Evolutionary conservation across 2,888 invertebrate genomes (phyloP).

Genomic region (Drosophila planitibia): DNA sequence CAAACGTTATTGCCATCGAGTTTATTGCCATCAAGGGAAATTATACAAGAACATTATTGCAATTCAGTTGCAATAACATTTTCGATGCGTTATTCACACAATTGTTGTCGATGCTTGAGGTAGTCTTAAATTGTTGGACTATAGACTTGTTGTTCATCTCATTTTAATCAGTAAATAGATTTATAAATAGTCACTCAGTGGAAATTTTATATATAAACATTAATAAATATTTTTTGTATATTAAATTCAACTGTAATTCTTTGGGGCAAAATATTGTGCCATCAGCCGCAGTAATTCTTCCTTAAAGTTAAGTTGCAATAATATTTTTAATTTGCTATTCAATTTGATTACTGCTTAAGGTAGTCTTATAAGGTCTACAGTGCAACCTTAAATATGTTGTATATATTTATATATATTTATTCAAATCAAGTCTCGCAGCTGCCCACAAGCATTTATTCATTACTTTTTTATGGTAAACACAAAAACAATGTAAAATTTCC

Average conservation of each 20-base stretch:
- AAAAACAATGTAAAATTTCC: neutral
- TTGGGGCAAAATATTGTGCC: neutral
- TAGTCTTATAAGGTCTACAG: neutral
- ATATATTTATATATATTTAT: neutral
- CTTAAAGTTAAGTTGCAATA: neutral
- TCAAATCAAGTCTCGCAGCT: neutral
- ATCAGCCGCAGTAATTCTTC: neutral
- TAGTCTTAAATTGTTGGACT: neutral
- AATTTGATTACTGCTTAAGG: neutral
- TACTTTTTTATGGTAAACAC: neutral
- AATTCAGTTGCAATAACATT: neutral
- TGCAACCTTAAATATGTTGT: neutral
- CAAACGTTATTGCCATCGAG: neutral
- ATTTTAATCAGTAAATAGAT: conserved; percentile 1
- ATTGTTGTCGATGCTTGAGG: neutral
- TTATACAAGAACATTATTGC: neutral
- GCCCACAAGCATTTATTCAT: neutral
- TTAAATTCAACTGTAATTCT: neutral
- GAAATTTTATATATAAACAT: neutral
- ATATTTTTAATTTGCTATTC: neutral
- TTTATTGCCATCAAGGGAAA: neutral
- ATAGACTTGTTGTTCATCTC: neutral
- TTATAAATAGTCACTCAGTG: neutral
- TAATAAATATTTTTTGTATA: neutral
- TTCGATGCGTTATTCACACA: neutral